Percentiles rank a stretch among this genome's conserved stretches.
phyloP scores from a whole-genome alignment of 2,797 vertebrate species.

The Astyanax mexicanus region DNA sequence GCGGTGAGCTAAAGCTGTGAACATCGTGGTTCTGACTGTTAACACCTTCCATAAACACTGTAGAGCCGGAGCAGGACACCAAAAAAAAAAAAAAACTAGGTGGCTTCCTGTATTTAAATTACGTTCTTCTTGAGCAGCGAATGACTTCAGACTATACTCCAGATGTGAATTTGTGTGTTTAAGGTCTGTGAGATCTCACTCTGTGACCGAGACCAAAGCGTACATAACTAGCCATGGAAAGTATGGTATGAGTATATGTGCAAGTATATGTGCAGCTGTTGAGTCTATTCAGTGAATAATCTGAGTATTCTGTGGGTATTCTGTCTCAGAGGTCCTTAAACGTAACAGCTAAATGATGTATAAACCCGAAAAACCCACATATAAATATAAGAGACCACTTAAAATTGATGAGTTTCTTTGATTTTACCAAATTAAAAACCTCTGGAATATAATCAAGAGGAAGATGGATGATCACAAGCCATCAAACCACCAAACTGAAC shows the following conservation, averaged over 20 bases:
- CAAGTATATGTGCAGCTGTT: conserved; percentile 55
- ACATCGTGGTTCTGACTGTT: conserved; percentile 8
- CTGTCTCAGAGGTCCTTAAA: conserved; percentile 53
- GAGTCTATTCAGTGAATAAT: conserved; percentile 44
- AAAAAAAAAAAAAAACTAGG: too few species aligned
- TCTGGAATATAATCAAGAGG: too few species aligned
- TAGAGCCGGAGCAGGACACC: neutral
- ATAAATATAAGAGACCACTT: too few species aligned
- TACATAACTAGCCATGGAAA: conserved; percentile 27
- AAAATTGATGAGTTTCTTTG: too few species aligned
- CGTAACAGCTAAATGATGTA: too few species aligned
- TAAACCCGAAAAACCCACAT: too few species aligned
- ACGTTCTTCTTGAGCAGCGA: conserved; percentile 16
- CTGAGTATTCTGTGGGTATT: too few species aligned
- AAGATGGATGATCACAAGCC: too few species aligned
- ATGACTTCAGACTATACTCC: conserved; percentile 25
- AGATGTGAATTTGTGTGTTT: conserved; percentile 23
- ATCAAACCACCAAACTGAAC: too few species aligned
- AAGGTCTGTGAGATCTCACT: conserved; percentile 11
- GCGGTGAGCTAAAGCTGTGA: conserved; percentile 21
- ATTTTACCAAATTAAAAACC: too few species aligned
- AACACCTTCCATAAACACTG: neutral
- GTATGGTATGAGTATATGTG: conserved; percentile 6
- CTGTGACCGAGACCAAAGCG: conserved; percentile 33
- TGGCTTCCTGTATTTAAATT: conserved; percentile 40